Percentiles rank a stretch among this genome's conserved stretches.
Evolutionary conservation across 2,888 invertebrate species (phyloP).

Genomic region (Tholera decimalis): DNA sequence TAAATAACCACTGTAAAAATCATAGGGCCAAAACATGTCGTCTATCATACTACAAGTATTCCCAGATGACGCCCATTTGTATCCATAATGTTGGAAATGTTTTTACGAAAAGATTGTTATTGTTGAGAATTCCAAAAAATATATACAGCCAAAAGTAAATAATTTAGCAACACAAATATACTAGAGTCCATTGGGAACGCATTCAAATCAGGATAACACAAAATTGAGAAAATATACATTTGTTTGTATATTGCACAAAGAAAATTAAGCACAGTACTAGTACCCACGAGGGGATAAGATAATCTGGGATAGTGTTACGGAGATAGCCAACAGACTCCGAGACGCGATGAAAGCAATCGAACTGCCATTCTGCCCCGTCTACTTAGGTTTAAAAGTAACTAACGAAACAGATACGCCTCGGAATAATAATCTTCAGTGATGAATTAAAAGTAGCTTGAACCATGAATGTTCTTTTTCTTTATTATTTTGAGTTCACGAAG

Average conservation of each 20-base stretch:
- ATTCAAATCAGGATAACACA: slow-evolving; percentile 10
- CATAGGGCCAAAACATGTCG: not conserved
- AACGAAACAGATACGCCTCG: not conserved
- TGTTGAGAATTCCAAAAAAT: slow-evolving; percentile 21
- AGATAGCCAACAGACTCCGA: slow-evolving; percentile 10
- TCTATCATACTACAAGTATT: slow-evolving; percentile 4
- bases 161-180: slow-evolving; percentile 14
- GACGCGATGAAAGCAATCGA: slow-evolving; percentile 23
- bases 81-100: slow-evolving; percentile 16
- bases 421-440: not conserved
- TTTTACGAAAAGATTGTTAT: slow-evolving; percentile 7
- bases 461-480: slow-evolving; percentile 1
- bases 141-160: slow-evolving; percentile 15
- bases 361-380: slow-evolving; percentile 5
- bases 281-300: slow-evolving; percentile 21
- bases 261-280: slow-evolving; percentile 2
- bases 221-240: slow-evolving; percentile 16
- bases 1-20: not conserved
- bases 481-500: too few relatives aligned
- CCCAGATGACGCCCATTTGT: slow-evolving; percentile 12
- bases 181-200: slow-evolving; percentile 10
- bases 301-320: not conserved
- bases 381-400: slow-evolving; percentile 8
- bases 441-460: not conserved
- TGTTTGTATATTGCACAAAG: slow-evolving; percentile 12